Evolutionary conservation across 2,797 vertebrate species (phyloP), one percentile per base, ranked within the genome.

Genomic region (Bradypodion pumilum): DNA sequence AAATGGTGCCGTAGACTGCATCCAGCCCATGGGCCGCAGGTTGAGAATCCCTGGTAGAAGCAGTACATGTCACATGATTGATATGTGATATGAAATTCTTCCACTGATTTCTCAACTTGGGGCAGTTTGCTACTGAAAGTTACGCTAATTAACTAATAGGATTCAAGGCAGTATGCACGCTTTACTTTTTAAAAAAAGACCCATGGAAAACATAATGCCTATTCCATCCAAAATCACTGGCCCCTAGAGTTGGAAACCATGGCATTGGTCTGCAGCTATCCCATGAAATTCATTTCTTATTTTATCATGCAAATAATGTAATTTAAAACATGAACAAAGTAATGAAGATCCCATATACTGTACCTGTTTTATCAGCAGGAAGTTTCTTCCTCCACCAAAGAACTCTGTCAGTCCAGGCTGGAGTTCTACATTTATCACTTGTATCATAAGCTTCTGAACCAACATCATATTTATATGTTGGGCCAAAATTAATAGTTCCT

Each of bases 391-490:
- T 95, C 96, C 96, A 97, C 95, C 96, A 97, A 83, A 97, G 94
- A 59, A 97, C 96, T 90, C 96, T 90, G 90, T 97, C 96, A 21
- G 96, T 97, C 96, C 96, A 97, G 2, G 96, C 96, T 0, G 96
- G 96, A 19, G 96, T 97, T 80, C 96, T 95, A 85, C 96, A 97
- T 16, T 97, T 97, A 80, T 97, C 96, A 27, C 96, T 97, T 4
- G 96, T 97, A 62, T 97, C 96, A 0, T 97, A 97, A 87, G 96
- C 95, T 6, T 96, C 96, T 0, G 96, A 97, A 86, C 96, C 96
- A 62, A 97, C 92, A 0, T 97, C 96, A 0, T 97, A 97, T 84
- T 97, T 97, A 85, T 97, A 97, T 29, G 96, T 97, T 89, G 96
- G 96, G 42, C 95, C 96, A 87, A 97, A 97, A 85, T 96, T 95